These are phyloP conservation scores for Alouatta palliata DNA, from an alignment of 2,113 vertebrate species.

Conservation along the genomic window DNA sequence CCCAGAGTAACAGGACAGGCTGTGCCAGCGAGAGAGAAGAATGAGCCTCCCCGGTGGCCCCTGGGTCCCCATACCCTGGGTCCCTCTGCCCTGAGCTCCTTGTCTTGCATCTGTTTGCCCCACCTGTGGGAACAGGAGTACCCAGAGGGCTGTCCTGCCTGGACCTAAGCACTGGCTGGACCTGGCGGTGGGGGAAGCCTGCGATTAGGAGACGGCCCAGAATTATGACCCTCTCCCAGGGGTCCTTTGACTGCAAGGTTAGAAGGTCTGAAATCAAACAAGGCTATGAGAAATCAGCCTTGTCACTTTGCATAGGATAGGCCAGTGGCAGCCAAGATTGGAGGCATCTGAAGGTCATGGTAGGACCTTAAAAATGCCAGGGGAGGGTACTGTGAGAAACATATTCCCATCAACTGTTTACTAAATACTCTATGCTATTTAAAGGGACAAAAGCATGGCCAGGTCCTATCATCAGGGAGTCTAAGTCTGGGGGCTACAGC, in stretches of 20 bases:
- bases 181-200: background rate
- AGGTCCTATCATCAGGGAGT: background rate
- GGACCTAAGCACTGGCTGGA: background rate
- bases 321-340: background rate
- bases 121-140: background rate
- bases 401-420: background rate
- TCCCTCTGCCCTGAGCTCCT: background rate
- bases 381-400: background rate
- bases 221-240: background rate
- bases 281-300: background rate
- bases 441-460: background rate
- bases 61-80: constrained; percentile 53
- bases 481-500: background rate
- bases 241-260: background rate
- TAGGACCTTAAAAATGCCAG: background rate
- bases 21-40: constrained; percentile 49
- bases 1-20: constrained; percentile 77
- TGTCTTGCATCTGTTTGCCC: background rate
- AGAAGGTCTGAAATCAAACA: background rate
- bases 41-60: constrained; percentile 55
- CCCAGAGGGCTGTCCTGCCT: background rate
- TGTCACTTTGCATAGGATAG: background rate
- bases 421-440: background rate
- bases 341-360: background rate
- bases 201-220: background rate